phyloP scores from a whole-genome alignment of 2,113 vertebrate species.

The Lipophrys pholis region DNA sequence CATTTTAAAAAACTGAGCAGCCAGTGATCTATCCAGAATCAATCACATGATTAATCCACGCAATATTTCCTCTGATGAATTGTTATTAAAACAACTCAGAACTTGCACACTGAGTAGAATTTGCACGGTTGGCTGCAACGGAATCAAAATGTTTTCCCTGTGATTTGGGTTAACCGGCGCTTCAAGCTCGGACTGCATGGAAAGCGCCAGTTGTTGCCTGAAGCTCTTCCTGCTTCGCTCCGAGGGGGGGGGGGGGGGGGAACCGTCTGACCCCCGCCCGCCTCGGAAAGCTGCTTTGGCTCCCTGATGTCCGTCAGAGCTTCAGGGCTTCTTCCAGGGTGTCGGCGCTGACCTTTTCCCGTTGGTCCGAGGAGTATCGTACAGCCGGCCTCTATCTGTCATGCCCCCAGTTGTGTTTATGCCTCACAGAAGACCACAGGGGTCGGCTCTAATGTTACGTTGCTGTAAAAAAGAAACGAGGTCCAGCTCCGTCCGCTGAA shows the following conservation, averaged over 20 bases:
- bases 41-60: too few relatives aligned
- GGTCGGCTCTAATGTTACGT: conserved; percentile 32
- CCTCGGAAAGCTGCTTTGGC: conserved; percentile 37
- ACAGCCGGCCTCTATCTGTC: conserved; percentile 40
- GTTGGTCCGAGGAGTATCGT: conserved; percentile 36
- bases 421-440: conserved; percentile 39
- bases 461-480: conserved; percentile 47
- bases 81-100: not conserved
- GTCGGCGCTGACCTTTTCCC: conserved; percentile 64
- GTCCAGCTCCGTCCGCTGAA: conserved; percentile 11
- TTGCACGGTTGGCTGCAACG: conserved; percentile 1
- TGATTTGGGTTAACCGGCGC: conserved; percentile 17
- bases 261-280: conserved; percentile 38
- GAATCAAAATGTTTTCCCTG: not conserved
- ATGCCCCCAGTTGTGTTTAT: conserved; percentile 42
- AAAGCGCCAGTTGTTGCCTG: conserved; percentile 28
- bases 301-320: conserved; percentile 48
- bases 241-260: conserved; percentile 1
- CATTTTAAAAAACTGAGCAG: too few relatives aligned
- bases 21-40: too few relatives aligned
- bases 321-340: conserved; percentile 47
- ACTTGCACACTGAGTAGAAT: not conserved
- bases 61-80: too few relatives aligned
- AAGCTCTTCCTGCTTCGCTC: conserved; percentile 35
- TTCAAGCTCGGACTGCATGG: conserved; percentile 7